Conservation (phyloP, 2,113 vertebrate genomes). For the Onychostoma macrolepis region DNA sequence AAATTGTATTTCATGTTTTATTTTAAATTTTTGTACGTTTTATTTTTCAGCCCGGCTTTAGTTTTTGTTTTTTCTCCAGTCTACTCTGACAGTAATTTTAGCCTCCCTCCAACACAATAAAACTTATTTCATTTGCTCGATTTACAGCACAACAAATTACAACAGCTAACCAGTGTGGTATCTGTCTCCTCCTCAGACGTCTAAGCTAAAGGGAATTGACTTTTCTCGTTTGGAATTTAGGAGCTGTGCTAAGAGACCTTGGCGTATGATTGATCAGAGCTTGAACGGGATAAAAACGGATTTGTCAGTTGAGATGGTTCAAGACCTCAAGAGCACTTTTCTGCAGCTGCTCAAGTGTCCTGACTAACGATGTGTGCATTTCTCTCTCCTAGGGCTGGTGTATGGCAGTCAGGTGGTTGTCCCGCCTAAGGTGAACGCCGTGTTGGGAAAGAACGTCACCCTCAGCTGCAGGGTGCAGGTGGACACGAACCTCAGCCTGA, state of each 20-base stretch:
- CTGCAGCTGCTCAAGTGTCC: slow-evolving; percentile 5
- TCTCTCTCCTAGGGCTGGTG: slow-evolving; percentile 74
- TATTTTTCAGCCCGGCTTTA: neutral
- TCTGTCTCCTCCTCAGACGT: neutral
- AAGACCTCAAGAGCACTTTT: slow-evolving; percentile 20
- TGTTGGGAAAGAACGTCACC: slow-evolving; percentile 94
- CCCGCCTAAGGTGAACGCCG: slow-evolving; percentile 86
- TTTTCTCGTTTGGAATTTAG: neutral
- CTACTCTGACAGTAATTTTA: slow-evolving; percentile 35
- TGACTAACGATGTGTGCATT: neutral
- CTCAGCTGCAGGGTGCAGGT: slow-evolving; percentile 90
- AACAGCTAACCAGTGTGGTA: neutral
- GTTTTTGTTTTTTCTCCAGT: neutral
- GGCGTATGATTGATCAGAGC: slow-evolving; percentile 31
- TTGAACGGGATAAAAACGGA: slow-evolving; percentile 7
- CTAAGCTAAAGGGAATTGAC: neutral
- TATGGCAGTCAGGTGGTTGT: slow-evolving; percentile 88
- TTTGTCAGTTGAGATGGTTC: slow-evolving; percentile 23
- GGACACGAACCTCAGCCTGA: slow-evolving; percentile 84
- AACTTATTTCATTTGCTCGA: slow-evolving; percentile 9
- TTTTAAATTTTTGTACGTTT: neutral
- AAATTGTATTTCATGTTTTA: neutral
- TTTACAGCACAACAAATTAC: slow-evolving; percentile 18
- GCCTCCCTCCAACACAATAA: slow-evolving; percentile 23
- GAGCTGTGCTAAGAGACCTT: slow-evolving; percentile 4